These are phyloP conservation scores for Amitus sp. DNA, from an alignment of 2,888 invertebrate species.

Conservation along the genomic window DNA sequence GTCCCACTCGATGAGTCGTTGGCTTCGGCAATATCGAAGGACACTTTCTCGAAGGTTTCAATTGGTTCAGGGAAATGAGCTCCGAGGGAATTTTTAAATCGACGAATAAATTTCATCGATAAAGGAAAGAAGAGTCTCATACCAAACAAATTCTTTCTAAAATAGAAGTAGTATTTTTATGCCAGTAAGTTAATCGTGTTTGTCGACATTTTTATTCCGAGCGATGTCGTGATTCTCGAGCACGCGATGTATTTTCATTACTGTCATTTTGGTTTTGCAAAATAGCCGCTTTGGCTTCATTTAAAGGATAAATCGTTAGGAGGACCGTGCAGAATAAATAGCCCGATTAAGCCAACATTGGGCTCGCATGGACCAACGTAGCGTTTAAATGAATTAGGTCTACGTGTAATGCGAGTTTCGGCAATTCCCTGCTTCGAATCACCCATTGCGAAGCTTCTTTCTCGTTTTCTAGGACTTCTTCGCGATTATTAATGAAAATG, in stretches of 20 bases:
- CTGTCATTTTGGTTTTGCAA: conserved; percentile 29
- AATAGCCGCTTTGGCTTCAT: conserved; percentile 25
- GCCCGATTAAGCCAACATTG: conserved; percentile 49
- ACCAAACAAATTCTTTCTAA: neutral
- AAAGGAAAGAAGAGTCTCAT: neutral
- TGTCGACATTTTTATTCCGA: neutral
- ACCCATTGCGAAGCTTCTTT: no score
- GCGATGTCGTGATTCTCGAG: no score
- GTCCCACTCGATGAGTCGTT: conserved; percentile 29
- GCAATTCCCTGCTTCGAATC: conserved; percentile 7
- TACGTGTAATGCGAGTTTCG: conserved; percentile 39
- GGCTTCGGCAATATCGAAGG: conserved; percentile 29
- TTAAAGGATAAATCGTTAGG: conserved; percentile 36
- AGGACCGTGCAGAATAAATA: conserved; percentile 50
- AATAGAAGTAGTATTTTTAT: no score
- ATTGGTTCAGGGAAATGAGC: conserved; percentile 28
- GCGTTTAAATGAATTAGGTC: conserved; percentile 60
- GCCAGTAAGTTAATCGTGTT: neutral
- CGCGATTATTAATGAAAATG: no score
- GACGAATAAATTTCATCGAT: conserved; percentile 31
- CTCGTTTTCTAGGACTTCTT: no score
- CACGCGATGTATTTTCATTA: conserved; percentile 4
- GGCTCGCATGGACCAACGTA: conserved; percentile 54
- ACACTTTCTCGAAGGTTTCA: conserved; percentile 34
- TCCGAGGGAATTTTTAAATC: conserved; percentile 22